Evolutionary conservation across 1,140 invertebrate species (phyloP).

Genomic region (Trichogramma pretiosum): DNA sequence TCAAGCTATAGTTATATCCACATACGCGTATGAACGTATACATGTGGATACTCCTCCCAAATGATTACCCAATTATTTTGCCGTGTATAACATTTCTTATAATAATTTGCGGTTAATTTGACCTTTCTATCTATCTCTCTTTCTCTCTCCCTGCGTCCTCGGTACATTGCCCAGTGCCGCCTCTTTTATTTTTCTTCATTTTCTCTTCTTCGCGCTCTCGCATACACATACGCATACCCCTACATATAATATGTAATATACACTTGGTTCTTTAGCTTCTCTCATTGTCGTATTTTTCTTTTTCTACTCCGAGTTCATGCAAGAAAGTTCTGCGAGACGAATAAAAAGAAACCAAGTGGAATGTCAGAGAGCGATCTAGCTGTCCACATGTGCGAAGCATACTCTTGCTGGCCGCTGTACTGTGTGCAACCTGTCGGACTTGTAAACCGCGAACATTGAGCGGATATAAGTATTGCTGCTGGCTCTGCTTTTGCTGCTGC

Average conservation of each 20-base stretch:
- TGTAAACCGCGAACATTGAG: too few relatives aligned
- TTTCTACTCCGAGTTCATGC: conserved; percentile 14
- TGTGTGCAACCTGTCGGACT: conserved; percentile 35
- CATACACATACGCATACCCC: neutral
- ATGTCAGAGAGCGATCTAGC: conserved; percentile 24
- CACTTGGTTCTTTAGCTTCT: too few relatives aligned
- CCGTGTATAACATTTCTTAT: conserved; percentile 17
- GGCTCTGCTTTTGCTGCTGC: too few relatives aligned
- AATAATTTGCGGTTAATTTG: conserved; percentile 18
- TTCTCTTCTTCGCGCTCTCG: neutral
- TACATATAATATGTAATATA: too few relatives aligned
- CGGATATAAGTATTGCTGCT: too few relatives aligned
- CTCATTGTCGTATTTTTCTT: neutral
- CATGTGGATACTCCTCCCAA: neutral
- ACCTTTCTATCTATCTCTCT: conserved; percentile 1
- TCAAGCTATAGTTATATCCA: too few relatives aligned
- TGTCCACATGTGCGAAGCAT: too few relatives aligned
- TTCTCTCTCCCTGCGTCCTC: neutral
- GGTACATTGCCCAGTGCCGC: neutral
- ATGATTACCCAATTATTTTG: conserved; percentile 18
- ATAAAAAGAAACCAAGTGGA: conserved; percentile 25
- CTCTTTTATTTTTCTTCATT: neutral
- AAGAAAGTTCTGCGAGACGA: conserved; percentile 32
- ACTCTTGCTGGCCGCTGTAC: too few relatives aligned
- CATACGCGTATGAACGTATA: neutral